Percentiles rank a stretch among this genome's conserved stretches.
Evolutionary conservation across 1,140 invertebrate species (phyloP).

Genomic region (Arctopsyche grandis): DNA sequence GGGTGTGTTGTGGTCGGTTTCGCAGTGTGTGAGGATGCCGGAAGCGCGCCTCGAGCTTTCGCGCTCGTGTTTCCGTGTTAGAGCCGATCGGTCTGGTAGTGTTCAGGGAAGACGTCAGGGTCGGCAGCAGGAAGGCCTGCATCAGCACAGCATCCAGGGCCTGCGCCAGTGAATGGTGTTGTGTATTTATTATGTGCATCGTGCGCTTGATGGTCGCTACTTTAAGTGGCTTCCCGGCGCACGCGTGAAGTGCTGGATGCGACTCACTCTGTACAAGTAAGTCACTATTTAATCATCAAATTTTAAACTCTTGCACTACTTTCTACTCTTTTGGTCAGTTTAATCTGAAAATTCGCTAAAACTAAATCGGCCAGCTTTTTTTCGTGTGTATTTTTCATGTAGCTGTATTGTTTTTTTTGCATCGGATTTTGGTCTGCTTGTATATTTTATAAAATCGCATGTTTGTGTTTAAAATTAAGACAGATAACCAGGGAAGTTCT

Average conservation of each 20-base stretch:
- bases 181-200: slow-evolving; percentile 65
- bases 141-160: slow-evolving; percentile 30
- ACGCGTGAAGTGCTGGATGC: slow-evolving; percentile 68
- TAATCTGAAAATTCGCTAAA: too few species aligned
- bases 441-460: too few species aligned
- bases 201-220: slow-evolving; percentile 67
- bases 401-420: too few species aligned
- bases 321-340: neutral
- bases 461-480: too few species aligned
- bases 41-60: neutral
- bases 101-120: neutral
- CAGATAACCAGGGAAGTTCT: too few species aligned
- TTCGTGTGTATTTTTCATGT: too few species aligned
- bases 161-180: slow-evolving; percentile 56
- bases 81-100: neutral
- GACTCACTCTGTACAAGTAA: slow-evolving; percentile 70
- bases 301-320: neutral
- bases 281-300: slow-evolving; percentile 55
- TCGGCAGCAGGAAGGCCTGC: slow-evolving; percentile 47
- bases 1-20: neutral
- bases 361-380: too few species aligned
- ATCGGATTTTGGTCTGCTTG: too few species aligned
- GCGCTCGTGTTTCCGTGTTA: slow-evolving; percentile 26
- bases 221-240: slow-evolving; percentile 67
- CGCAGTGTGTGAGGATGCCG: slow-evolving; percentile 10